Base-by-base conservation (phyloP, 2,888 invertebrate genomes). In the Apotomis capreana region DNA sequence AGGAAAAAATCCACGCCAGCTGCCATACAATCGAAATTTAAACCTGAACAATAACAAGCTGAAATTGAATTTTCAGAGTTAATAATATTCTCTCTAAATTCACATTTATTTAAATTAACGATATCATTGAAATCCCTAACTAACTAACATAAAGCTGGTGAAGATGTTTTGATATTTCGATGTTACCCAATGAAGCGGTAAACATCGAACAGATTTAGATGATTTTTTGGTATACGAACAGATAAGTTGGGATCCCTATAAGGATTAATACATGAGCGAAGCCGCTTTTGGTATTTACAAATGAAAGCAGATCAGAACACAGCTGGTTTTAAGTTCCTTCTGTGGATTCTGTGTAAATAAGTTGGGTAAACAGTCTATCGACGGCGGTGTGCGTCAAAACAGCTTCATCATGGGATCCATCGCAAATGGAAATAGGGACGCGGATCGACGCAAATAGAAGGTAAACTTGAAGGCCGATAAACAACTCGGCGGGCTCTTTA, bases 1-100 rank as follows among this genome's bases (percentile, higher is more conserved):
- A 51, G 60, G 49, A n/a, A 61, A 57, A 67, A 68, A 51, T n/a
- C 60, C 65, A 40, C 63, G 15, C n/a, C 59, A 55, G 49, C 65
- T 61, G 68, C 26, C n/a, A 13, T 15, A 52, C 44, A 64, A 64
- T 59, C 46, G 15, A 46, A 54, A 57, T 63, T 69, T 58, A 69
- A 57, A 69, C 57, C 40, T 51, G 36, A 40, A 57, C n/a, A 37
- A 62, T 55, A 55, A 46, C 46, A 57, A 55, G 37, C 10, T 15
- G 26, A 15, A 63, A 69, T 69, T 49, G 62, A 63, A 58, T 63
- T 51, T 51, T 10, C n/a, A 10, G 55, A 49, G 54, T 37, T 40
- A 26, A 51, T 62, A 62, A 36, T 61, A 61, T 61, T 61, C 15
- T 12, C 15, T 40, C 10, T 13, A 9, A 60, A 9, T 61, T 61